Base-by-base conservation (phyloP, 2,888 invertebrate genomes). In the Priocnemis perturbator region DNA sequence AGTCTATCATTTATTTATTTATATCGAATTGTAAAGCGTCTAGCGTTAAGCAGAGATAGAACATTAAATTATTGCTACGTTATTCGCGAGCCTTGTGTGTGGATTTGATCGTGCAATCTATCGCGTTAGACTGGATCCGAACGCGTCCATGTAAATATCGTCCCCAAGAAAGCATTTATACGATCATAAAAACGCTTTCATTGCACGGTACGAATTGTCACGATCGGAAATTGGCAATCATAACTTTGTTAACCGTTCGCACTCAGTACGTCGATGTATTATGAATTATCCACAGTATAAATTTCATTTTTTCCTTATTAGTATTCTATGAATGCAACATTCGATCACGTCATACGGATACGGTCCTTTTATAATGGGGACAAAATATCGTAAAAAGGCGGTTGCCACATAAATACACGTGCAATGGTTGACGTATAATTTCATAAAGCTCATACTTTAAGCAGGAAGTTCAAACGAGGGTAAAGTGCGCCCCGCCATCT, bases 1-100 rank as follows among this genome's bases (percentile, higher is more conserved):
- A 17, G 48, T 47, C 59, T 66, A 58, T 64, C 69, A 73, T 69
- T 76, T 79, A 83, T 83, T 83, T 83, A 83, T 83, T 83, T 82
- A 71, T 81, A 53, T 67, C 45, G 64, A 37, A 62, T 45, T 65
- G 75, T 67, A 79, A 76, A 75, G 72, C 64, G 63, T 77, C 30
- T 66, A 37, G 37, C 63, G 56, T 67, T 52, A 45, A 50, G 50
- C 47, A 71, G 50, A 64, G 66, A 44, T 66, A 53, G 37, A 72
- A 58, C 61, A 63, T 74, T 78, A 76, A 81, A 74, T 82, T 77
- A 82, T 82, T 78, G 23, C 26, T 30, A 20, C 26, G 11, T 37
- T 37, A 58, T n/a, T 69, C 57, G 30, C 23, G 60, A 45, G 47
- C 56, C 37, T 50, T 45, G 60, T 62, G 45, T 5, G 19, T 60